A percentile compares a stretch with the other conserved stretches of the same genome.
Evolutionary conservation across 2,888 invertebrate genomes (phyloP).

Genomic region (Agonum fuliginosum): DNA sequence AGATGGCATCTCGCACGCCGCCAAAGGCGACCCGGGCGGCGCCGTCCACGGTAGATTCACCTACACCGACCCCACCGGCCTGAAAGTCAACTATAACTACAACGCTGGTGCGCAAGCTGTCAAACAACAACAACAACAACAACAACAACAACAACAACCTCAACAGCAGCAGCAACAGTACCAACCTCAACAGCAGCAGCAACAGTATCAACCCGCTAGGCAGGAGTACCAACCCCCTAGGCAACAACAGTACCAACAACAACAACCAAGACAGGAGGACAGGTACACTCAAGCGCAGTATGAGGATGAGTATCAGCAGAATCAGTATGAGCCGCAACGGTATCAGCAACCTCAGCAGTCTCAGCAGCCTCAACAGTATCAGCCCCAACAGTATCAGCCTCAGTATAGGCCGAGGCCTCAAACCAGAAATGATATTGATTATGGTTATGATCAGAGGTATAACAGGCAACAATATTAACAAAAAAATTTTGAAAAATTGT

Average conservation of each 20-base stretch:
- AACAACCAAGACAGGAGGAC: too few species aligned
- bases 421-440: conserved; percentile 42
- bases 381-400: conserved; percentile 59
- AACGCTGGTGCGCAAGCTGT: conserved; percentile 70
- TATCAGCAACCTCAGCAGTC: conserved; percentile 49
- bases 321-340: conserved; percentile 61
- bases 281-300: conserved; percentile 55
- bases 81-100: conserved; percentile 72
- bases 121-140: conserved; percentile 64
- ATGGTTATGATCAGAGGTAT: conserved; percentile 45
- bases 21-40: conserved; percentile 70
- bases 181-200: conserved; percentile 49
- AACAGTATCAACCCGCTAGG: not conserved
- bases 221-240: conserved; percentile 11
- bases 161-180: conserved; percentile 29
- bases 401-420: conserved; percentile 42
- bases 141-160: conserved; percentile 10
- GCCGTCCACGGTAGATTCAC: conserved; percentile 71
- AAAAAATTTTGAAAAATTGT: too few species aligned
- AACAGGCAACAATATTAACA: conserved; percentile 26
- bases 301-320: conserved; percentile 52
- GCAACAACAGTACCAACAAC: conserved; percentile 50
- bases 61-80: conserved; percentile 72
- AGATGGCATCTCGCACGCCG: conserved; percentile 71
- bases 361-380: conserved; percentile 62